phyloP scores from a whole-genome alignment of 1,140 invertebrate genomes.

The Ostrea denselamellosa region DNA sequence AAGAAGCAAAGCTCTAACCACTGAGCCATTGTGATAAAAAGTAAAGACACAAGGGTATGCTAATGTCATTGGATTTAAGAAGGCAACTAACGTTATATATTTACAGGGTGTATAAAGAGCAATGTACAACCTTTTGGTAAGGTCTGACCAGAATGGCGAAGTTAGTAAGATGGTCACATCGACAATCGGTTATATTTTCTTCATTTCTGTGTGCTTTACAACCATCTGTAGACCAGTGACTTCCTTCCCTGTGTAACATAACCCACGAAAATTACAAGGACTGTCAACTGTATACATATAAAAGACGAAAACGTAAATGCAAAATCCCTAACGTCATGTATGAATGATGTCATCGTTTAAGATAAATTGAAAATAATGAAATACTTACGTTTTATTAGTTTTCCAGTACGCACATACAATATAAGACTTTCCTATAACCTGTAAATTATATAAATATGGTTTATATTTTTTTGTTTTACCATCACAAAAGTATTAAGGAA shows the following conservation, averaged over 20 bases:
- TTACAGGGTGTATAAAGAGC: no score
- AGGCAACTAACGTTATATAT: no score
- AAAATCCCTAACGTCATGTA: no score
- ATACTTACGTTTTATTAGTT: not conserved
- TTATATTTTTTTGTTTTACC: no score
- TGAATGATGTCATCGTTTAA: not conserved
- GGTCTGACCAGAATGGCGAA: constrained; percentile 66
- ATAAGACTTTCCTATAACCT: not conserved
- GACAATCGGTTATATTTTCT: constrained; percentile 48
- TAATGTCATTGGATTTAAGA: no score
- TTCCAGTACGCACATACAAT: constrained; percentile 5
- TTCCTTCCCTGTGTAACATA: not conserved
- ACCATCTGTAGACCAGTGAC: constrained; percentile 50
- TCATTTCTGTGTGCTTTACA: constrained; percentile 13
- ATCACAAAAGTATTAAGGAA: no score
- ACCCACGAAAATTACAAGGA: no score
- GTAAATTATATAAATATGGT: not conserved
- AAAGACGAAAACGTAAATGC: no score
- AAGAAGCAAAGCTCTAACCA: no score
- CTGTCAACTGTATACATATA: no score
- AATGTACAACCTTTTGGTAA: constrained; percentile 18
- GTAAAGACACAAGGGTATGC: no score
- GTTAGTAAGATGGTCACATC: constrained; percentile 67
- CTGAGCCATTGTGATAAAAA: no score
- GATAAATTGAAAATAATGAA: not conserved